Base-by-base conservation (phyloP, 2,113 vertebrate genomes). In the Salvelinus alpinus region DNA sequence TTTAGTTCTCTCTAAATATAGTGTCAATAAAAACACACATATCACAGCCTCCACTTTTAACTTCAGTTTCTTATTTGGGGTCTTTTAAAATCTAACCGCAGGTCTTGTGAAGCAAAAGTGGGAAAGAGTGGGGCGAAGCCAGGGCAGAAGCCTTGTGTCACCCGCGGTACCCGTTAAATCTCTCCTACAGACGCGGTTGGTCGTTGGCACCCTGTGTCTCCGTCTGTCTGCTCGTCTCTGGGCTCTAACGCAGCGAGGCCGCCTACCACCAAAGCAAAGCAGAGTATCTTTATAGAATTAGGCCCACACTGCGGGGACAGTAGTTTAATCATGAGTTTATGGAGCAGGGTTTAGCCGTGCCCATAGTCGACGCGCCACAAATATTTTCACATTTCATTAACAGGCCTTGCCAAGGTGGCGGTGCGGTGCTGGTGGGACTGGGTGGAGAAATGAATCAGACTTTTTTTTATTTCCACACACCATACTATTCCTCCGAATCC, bases 371-470 rank as follows among this genome's bases (percentile, higher is more conserved):
- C 86, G 91, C 85, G 70, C 94, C 94, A 87, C 93, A 94, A 88
- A 88, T 76, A 88, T 93, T 92, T 89, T 93, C 93, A 94, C 92
- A 93, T 87, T 85, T 86, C 88, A 88, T 86, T 94, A 92, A 89
- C 86, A 81, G 82, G 87, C 74, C 91, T 78, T 88, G 92, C 89
- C 91, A 92, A 90, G 90, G 92, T 54, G 87, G 90, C 59, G 84
- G 83, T 81, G 87, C 89, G 78, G 76, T 27, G 9, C 38, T 44
- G 82, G 71, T 22, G 85, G 80, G 82, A 64, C 18, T 76, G 80
- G 64, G 29, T 75, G 77, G 83, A 16, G 74, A 70, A 64, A 64
- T 38, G 38, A 82, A 80, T 88, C 79, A 24, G 80, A 82, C 76
- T 85, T 85, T 67, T 82, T 82, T 80, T 60, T 76, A 76, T 87